Evolutionary conservation across 1,140 invertebrate species (phyloP), one percentile per base, ranked within the genome.

Genomic region (Patella vulgata): DNA sequence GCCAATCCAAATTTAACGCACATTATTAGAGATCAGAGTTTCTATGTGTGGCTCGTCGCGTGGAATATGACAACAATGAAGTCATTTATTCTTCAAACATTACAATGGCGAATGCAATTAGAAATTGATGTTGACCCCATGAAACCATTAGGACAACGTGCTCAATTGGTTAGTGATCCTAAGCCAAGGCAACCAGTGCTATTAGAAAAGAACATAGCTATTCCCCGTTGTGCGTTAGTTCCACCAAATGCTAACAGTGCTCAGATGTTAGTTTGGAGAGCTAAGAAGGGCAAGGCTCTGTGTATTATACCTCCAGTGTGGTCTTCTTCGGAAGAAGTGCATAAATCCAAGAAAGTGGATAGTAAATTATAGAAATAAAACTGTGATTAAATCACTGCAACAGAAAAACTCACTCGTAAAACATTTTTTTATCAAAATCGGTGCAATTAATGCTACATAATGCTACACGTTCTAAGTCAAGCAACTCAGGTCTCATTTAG

Each of bases 171-270:
- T 8, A 81, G 78, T 51, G 66, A 75, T 40, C 71, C 74, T 1
- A 62, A 73, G 3, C 76, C 75, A 14, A 71, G 70, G 17, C 81
- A 82, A 57, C 82, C 82, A 0, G 53, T 59, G n/a, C 61, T 82
- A 19, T 59, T 83, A n/a, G 74, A 76, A 39, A 69, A 80, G 23
- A 79, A 77, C 46, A 64, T 80, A 11, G 69, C 74, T 12, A 82
- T 82, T 40, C 77, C 80, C 25, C 61, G 73, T 17, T 81, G 79
- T 71, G 82, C 83, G 2, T 61, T 84, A n/a, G 77, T 77, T 54
- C 82, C 82, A 28, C 82, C 82, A 4, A 83, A 82, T 58, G 83
- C 83, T 36, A 85, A 85, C 70, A 81, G 75, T 59, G 81, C 81
- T 28, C 83, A 85, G 68, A 77, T 79, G 70, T 63, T 85, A 17